Evolutionary conservation across 2,888 invertebrate genomes (phyloP), one percentile per base, ranked within the genome.

Genomic region (Plagodis pulveraria): DNA sequence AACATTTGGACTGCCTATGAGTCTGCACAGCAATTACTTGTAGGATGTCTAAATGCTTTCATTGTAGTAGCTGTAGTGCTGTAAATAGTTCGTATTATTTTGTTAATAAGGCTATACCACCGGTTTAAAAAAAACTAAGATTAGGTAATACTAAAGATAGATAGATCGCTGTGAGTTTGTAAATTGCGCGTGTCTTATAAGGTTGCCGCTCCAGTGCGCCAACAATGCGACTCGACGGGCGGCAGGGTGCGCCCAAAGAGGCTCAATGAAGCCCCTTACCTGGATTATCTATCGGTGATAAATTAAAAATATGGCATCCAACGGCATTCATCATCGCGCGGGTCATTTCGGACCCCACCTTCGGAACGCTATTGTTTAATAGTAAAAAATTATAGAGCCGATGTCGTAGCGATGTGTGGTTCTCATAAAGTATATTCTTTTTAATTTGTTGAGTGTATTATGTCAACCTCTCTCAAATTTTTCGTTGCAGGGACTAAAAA

Each of bases 301-400:
- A 91, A 91, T 91, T 91, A 89, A 83, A 89, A 91, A 90, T 91
- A 91, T 91, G 91, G 81, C 89, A 83, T 84, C 81, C 74, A 76
- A 77, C 81, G 70, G 84, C 85, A 91, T 91, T 90, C 87, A 91
- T 91, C 90, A 90, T 89, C 83, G 71, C 72, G 83, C 81, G 81
- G 84, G 81, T 81, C 86, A 83, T 81, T 83, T 77, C 72, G 66
- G 73, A 67, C 72, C 40, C 67, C 64, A 61, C 63, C 65, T 65
- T 58, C 57, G 56, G 57, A 65, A 62, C 65, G 67, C 73, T 70
- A 74, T 84, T 80, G 79, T 80, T 72, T 78, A 77, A 71, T 67
- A 66, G 63, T 73, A 71, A 76, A 79, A 81, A 79, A 71, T 64
- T 60, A 59, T 64, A 71, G 64, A 65, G 57, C 60, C 56, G 41